Evolutionary conservation across 2,113 vertebrate species (phyloP).

Genomic region (Leucoraja erinaceus): DNA sequence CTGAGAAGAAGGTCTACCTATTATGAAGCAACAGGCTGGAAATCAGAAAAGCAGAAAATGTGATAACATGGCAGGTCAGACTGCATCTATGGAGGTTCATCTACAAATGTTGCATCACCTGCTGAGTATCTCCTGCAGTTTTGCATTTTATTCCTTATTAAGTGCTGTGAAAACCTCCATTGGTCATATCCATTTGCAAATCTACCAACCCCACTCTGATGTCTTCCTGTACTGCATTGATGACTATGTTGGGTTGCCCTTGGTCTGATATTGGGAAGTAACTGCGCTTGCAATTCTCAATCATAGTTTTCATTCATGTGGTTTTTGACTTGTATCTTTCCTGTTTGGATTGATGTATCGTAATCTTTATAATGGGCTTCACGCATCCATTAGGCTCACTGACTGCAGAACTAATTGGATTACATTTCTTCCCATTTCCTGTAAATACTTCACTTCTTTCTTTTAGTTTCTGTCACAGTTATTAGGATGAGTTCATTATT

Average conservation of each 20-base stretch:
- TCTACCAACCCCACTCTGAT: not conserved
- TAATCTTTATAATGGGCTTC: not conserved
- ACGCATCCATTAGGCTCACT: not conserved
- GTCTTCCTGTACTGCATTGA: not conserved
- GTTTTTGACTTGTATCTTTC: not conserved
- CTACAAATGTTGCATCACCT: no score
- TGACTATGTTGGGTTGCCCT: not conserved
- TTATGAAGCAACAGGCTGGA: no score
- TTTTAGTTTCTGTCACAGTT: not conserved
- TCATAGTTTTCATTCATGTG: not conserved
- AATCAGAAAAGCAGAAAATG: no score
- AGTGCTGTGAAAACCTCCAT: not conserved
- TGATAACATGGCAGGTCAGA: no score
- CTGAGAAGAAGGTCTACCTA: no score
- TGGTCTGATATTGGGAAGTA: not conserved
- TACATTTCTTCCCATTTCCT: not conserved
- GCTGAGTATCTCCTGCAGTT: no score
- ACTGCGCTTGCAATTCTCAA: not conserved
- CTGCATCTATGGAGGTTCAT: no score
- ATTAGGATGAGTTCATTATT: not conserved
- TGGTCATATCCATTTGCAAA: not conserved
- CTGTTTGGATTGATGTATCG: not conserved
- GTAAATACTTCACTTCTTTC: not conserved
- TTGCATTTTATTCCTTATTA: no score
- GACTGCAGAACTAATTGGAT: not conserved